Conservation (phyloP, 2,888 invertebrate species). For the Parnassius apollo region DNA sequence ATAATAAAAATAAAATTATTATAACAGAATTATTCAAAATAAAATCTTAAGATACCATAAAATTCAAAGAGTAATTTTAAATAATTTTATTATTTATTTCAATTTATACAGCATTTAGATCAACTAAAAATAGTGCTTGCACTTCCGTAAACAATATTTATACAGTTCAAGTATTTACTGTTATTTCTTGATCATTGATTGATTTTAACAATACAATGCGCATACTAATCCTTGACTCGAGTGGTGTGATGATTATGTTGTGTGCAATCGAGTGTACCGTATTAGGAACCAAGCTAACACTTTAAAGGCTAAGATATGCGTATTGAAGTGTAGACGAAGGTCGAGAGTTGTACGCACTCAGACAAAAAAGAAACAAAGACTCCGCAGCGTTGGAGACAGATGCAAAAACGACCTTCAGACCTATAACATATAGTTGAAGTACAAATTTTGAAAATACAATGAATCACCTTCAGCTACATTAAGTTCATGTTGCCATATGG, state of each 20-base stretch:
- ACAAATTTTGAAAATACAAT: too few species aligned
- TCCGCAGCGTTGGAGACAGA: too few species aligned
- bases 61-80: too few species aligned
- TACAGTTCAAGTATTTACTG: background rate
- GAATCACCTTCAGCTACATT: too few species aligned
- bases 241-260: conserved; percentile 13
- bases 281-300: conserved; percentile 8
- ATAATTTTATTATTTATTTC: too few species aligned
- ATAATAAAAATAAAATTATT: too few species aligned
- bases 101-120: too few species aligned
- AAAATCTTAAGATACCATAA: too few species aligned
- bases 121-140: background rate
- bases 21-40: too few species aligned
- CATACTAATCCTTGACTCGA: conserved; percentile 5
- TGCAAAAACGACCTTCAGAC: too few species aligned
- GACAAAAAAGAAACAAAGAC: background rate
- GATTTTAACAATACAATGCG: background rate
- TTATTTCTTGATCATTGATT: background rate
- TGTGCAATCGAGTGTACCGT: conserved; percentile 12
- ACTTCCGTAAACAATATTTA: conserved; percentile 13
- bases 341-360: background rate
- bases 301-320: conserved; percentile 14
- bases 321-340: conserved; percentile 9
- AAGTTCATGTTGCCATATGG: too few species aligned
- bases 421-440: too few species aligned